Base-by-base conservation (phyloP, 2,113 vertebrate genomes). In the Psilopogon haemacephalus region DNA sequence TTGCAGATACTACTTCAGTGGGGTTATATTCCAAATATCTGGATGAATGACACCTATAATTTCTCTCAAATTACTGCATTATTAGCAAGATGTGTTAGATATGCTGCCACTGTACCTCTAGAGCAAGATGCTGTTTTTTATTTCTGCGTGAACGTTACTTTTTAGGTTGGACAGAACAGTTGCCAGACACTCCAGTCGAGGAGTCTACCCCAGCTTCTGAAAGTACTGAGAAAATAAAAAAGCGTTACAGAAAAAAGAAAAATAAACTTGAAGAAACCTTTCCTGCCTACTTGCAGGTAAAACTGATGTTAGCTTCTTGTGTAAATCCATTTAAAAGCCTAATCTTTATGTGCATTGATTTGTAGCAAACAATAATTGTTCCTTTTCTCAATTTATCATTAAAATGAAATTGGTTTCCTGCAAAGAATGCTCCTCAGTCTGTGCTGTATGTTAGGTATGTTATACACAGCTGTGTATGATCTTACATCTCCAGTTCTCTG, bases 181-280 rank as follows among this genome's bases (percentile, higher is more conserved):
- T 98, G 37, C 97, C 97, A 68, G 98, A 98, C 27, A 96, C 97
- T 60, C 98, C 98, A 8, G 95, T 98, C 68, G 98, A 99, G 79
- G 98, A 98, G 84, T 97, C 96, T 4, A 77, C 79, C 12, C 97
- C 97, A 24, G 94, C 97, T 46, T 96, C 96, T 24, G 98, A 98
- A 32, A 98, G 95, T 68, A 97, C 97, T n/a, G 99, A 99, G 89
- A 99, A 99, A 95, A 98, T 98, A 35, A 99, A 99, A 96, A 99
- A 99, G 92, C 98, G 99, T 81, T 99, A 99, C 96, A 97, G 99
- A 38, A 99, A 99, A 97, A 99, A 99, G 98, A 99, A 99, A 96
- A 99, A 98, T 7, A 99, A 99, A 78, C 98, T 99, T 7, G 99
- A 99, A 92, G 99, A 99, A 94, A 98, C 97, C 1, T 99, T 99